These are phyloP conservation scores for Apodemus sylvaticus DNA, from an alignment of 2,113 vertebrate genomes.

Conservation along the genomic window DNA sequence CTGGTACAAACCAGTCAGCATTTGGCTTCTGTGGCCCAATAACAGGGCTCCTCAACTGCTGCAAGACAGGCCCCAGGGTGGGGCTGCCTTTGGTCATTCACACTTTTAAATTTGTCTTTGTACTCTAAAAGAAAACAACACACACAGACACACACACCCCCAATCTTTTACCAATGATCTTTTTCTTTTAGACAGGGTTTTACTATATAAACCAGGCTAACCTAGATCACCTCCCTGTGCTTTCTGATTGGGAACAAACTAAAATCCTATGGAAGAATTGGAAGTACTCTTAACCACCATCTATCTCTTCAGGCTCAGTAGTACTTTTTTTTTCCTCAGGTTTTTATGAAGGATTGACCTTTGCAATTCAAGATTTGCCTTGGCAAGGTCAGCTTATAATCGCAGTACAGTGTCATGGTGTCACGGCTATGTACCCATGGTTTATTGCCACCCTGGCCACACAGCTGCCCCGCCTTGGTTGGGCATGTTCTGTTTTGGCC, in stretches of 20 bases:
- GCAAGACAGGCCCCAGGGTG: background rate
- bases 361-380: background rate
- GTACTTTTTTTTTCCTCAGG: background rate
- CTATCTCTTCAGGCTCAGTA: background rate
- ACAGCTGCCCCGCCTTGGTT: background rate
- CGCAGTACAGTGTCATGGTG: constrained; percentile 51
- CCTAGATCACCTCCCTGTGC: background rate
- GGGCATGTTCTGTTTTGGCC: background rate
- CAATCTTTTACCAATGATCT: background rate
- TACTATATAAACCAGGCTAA: background rate
- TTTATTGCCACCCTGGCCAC: constrained; percentile 82
- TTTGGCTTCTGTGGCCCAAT: background rate
- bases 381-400: background rate
- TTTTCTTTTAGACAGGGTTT: background rate
- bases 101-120: background rate
- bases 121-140: background rate
- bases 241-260: background rate
- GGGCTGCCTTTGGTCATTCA: background rate
- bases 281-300: background rate
- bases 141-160: no score
- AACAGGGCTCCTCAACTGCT: background rate
- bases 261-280: background rate
- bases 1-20: background rate
- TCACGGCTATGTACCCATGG: constrained; percentile 71
- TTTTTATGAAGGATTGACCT: background rate